These are phyloP conservation scores for Myxocyprinus asiaticus DNA, from an alignment of 2,113 vertebrate genomes.

Conservation along the genomic window DNA sequence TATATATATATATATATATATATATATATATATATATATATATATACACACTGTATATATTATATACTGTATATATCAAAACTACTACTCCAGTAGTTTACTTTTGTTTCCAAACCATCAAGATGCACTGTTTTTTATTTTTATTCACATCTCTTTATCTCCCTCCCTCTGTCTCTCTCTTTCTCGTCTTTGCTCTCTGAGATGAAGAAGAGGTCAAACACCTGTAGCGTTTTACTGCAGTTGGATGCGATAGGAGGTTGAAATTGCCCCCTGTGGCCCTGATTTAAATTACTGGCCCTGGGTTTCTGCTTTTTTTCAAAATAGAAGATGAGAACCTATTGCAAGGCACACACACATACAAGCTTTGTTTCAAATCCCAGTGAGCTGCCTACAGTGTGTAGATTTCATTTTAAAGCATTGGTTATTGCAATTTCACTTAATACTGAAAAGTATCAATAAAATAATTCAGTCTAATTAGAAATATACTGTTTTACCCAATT, in stretches of 20 bases:
- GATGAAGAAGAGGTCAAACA: constrained; percentile 58
- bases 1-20: too few species aligned
- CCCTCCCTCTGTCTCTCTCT: constrained; percentile 17
- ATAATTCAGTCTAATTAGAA: too few species aligned
- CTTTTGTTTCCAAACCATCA: too few species aligned
- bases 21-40: too few species aligned
- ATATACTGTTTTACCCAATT: too few species aligned
- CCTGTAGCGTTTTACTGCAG: constrained; percentile 49
- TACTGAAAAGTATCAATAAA: too few species aligned
- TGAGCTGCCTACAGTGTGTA: neutral
- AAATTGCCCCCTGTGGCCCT: constrained; percentile 56
- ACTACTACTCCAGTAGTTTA: too few species aligned
- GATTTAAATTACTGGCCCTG: constrained; percentile 60
- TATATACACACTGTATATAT: too few species aligned
- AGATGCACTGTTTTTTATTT: too few species aligned
- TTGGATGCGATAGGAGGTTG: constrained; percentile 40
- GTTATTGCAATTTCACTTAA: too few species aligned
- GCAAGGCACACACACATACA: neutral
- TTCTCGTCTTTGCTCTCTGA: constrained; percentile 35
- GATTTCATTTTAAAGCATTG: too few species aligned
- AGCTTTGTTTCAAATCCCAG: neutral
- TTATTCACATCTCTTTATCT: neutral
- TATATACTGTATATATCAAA: too few species aligned
- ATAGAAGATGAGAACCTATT: constrained; percentile 1
- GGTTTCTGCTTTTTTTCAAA: constrained; percentile 40